A percentile compares a stretch with the other conserved stretches of the same genome.
Evolutionary conservation across 2,888 invertebrate species (phyloP).

Genomic region (Stenotaenia linearis): DNA sequence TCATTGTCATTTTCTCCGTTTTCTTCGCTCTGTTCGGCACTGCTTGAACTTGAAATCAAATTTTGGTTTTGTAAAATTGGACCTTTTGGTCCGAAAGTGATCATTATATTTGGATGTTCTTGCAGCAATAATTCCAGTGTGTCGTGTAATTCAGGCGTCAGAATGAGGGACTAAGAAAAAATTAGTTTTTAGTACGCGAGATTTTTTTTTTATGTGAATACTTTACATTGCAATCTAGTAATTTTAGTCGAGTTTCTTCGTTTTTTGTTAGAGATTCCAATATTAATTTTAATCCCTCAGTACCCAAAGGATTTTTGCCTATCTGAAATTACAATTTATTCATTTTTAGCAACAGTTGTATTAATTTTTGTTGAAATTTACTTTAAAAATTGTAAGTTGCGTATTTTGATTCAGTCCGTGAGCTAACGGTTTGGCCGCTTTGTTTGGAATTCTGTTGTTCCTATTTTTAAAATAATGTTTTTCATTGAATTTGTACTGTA

Average conservation of each 20-base stretch:
- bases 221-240: background rate
- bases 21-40: no score
- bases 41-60: no score
- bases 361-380: background rate
- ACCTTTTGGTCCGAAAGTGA: background rate
- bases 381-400: background rate
- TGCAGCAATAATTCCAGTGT: background rate
- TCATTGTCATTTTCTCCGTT: no score
- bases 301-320: slow-evolving; percentile 9
- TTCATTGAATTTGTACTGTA: background rate
- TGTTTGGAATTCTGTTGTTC: slow-evolving; percentile 3
- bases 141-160: background rate
- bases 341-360: background rate
- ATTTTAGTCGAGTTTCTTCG: background rate
- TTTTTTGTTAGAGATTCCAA: background rate
- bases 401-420: background rate
- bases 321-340: background rate
- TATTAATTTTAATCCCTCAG: background rate
- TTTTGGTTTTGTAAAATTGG: background rate
- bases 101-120: background rate
- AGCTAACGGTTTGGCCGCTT: background rate
- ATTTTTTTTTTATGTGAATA: no score
- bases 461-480: background rate
- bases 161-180: slow-evolving; percentile 4
- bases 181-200: no score